A percentile compares a stretch with the other conserved stretches of the same genome.
Evolutionary conservation across 2,113 vertebrate genomes (phyloP).

Genomic region (Macheiramphus alcinus): DNA sequence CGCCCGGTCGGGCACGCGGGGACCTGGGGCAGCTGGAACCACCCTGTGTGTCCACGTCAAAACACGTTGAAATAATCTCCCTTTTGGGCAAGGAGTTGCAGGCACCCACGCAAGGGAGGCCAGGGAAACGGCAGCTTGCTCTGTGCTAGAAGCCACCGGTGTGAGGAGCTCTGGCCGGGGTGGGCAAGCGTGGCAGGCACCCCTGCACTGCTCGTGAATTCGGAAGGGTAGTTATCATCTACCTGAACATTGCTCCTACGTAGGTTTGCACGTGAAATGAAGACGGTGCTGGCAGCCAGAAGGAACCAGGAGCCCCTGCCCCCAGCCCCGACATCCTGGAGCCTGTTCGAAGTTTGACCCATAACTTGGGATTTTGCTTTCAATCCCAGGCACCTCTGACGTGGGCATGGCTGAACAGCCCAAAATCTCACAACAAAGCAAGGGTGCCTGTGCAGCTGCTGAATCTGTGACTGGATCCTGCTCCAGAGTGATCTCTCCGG

Average conservation of each 20-base stretch:
- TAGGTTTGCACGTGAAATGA: neutral
- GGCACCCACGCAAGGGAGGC: neutral
- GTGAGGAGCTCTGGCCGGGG: neutral
- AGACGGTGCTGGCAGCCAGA: neutral
- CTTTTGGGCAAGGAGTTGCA: neutral
- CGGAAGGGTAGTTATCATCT: neutral
- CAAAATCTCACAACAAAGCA: neutral
- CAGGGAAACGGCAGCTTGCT: neutral
- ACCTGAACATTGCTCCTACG: neutral
- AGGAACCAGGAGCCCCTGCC: neutral
- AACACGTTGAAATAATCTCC: neutral
- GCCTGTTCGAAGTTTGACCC: neutral
- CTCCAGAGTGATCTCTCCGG: neutral
- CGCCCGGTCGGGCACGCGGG: accelerated
- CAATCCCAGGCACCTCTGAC: accelerated
- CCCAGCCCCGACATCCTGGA: accelerated
- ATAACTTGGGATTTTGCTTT: neutral
- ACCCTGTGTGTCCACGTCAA: accelerated
- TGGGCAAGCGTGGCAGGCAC: accelerated
- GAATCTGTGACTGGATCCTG: neutral
- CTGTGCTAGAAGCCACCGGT: accelerated
- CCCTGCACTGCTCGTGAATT: accelerated
- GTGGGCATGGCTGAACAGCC: neutral
- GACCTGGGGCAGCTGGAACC: no score
- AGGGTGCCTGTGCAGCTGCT: accelerated